Percentiles rank a stretch among this genome's conserved stretches.
Evolutionary conservation across 2,888 invertebrate species (phyloP).

Genomic region (Melikaiella ostensackeni): DNA sequence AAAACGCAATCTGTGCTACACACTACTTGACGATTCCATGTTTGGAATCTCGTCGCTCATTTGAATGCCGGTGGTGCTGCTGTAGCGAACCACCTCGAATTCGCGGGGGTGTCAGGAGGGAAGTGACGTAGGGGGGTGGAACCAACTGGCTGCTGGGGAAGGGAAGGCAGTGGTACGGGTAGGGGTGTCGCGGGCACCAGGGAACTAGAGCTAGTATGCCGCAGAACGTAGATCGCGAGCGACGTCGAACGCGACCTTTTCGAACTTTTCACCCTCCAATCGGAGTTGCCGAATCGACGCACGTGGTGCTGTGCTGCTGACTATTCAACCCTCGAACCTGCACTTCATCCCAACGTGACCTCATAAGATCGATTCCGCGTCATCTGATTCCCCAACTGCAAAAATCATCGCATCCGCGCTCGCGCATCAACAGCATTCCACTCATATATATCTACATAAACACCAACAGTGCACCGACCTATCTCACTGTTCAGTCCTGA

Average conservation of each 20-base stretch:
- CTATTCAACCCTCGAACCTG: constrained; percentile 23
- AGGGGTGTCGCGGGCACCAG: constrained; percentile 65
- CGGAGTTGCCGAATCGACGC: constrained; percentile 1
- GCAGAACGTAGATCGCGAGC: constrained; percentile 74
- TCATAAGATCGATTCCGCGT: constrained; percentile 29
- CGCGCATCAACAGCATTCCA: constrained; percentile 44
- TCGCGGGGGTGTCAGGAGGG: constrained; percentile 46
- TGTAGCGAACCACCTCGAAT: constrained; percentile 32
- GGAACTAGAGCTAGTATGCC: constrained; percentile 72
- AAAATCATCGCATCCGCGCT: constrained; percentile 44
- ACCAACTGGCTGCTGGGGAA: constrained; percentile 59
- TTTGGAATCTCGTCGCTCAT: background rate
- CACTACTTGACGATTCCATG: constrained; percentile 4
- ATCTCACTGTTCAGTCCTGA: constrained; percentile 29
- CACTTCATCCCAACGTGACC: constrained; percentile 40
- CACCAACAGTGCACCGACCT: constrained; percentile 51
- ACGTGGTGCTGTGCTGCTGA: constrained; percentile 32
- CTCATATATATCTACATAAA: constrained; percentile 53
- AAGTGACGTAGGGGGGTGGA: constrained; percentile 50
- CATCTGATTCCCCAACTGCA: constrained; percentile 31
- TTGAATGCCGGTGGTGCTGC: constrained; percentile 42
- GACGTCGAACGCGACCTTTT: constrained; percentile 58
- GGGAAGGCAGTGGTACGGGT: constrained; percentile 49
- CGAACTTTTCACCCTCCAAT: constrained; percentile 6
- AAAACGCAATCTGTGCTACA: background rate